Evolutionary conservation across 2,113 vertebrate species (phyloP), one percentile per base, ranked within the genome.

Genomic region (Parus major): DNA sequence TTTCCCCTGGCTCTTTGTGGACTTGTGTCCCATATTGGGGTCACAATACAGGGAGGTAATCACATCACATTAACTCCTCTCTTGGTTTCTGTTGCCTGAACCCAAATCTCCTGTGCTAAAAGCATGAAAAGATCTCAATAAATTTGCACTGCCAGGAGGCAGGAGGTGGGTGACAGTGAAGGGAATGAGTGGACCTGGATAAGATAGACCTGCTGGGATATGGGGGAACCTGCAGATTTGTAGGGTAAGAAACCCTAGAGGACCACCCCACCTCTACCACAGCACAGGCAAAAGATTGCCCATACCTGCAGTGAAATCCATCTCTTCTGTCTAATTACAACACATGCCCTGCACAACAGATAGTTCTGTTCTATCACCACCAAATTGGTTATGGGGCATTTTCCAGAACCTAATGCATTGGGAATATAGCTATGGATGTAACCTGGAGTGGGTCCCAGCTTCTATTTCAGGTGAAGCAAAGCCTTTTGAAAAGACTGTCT

Each of bases 381-480:
- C 44, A 69, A 47, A 17, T 19, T 60, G 64, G 36, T 46, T 52
- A 82, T 41, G 59, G 50, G 77, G 49, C 19, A 3, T 95, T 94
- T 82, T 87, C 71, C 75, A 82, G 72, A 92, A 47, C 66, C 59
- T 57, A 78, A 90, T 55, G 76, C 85, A 88, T 82, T 90, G 73
- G 75, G 78, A 94, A 78, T 50, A 90, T n/a, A 52, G 75, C 75
- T 94, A 78, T 76, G 73, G 33, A 84, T 83, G 42, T 44, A 93
- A 76, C 55, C 35, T 59, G 44, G n/a, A 82, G 72, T 20, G 39
- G 23, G 39, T 88, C 61, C 76, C 86, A 95, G 86, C 52, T 89
- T 92, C 52, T 69, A 8, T 63, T 81, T 88, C 82, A 73, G 85
- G 63, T 92, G 92, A 96, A 93, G 73, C 31, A 77, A 86, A 86